These are phyloP conservation scores for Koerneria pararmatus DNA, from an alignment of 2,888 invertebrate genomes.

Conservation along the genomic window DNA sequence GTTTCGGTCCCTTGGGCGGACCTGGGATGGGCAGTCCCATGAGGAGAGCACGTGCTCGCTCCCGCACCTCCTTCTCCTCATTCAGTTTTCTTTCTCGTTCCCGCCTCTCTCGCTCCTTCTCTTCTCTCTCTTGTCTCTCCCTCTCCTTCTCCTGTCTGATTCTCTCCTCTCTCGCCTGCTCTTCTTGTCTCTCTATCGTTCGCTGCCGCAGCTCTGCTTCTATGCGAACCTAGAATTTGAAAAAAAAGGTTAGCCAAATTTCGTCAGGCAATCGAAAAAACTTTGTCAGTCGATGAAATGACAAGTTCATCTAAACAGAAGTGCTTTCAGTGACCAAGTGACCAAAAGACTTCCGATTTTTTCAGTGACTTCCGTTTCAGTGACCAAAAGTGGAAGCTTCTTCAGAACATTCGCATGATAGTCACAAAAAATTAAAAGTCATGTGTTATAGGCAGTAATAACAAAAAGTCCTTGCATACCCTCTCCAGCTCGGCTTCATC, in stretches of 20 bases:
- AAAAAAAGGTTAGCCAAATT: background rate
- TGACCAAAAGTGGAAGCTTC: too few species aligned
- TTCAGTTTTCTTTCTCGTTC: slow-evolving; percentile 13
- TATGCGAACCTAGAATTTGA: slow-evolving; percentile 7
- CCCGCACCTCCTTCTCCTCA: slow-evolving; percentile 10
- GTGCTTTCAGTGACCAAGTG: too few species aligned
- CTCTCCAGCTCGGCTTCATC: slow-evolving; percentile 12
- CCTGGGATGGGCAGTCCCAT: too few species aligned
- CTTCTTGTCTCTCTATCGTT: background rate
- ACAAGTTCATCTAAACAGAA: too few species aligned
- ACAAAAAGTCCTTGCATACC: background rate
- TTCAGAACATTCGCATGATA: too few species aligned
- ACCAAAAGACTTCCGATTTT: too few species aligned
- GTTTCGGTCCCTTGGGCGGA: too few species aligned
- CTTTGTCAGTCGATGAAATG: too few species aligned
- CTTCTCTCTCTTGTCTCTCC: slow-evolving; percentile 8
- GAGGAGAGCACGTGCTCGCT: too few species aligned
- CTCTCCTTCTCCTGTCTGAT: background rate
- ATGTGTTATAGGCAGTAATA: background rate
- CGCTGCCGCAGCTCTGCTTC: slow-evolving; percentile 9
- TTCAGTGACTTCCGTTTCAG: too few species aligned
- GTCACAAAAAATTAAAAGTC: background rate
- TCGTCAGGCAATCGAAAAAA: too few species aligned
- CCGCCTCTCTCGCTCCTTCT: background rate
- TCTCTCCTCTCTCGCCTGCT: background rate